Evolutionary conservation across 2,888 invertebrate genomes (phyloP), one percentile per base, ranked within the genome.

Genomic region (Spicauda simplicius): DNA sequence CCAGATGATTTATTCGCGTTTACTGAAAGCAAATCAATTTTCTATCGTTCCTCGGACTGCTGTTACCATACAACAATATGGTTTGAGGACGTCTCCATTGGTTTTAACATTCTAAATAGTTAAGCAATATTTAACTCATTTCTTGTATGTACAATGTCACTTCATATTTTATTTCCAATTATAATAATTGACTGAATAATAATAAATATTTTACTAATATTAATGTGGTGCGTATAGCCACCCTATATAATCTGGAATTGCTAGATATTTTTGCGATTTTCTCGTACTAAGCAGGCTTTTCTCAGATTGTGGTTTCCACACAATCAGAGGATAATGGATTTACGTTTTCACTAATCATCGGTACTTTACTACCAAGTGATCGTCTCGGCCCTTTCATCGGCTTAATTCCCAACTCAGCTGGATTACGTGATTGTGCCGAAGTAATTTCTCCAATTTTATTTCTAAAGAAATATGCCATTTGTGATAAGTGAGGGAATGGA

Each of bases 281-380:
- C 37, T 53, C 52, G 25, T 45, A 33, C 16, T 53, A 58, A 50
- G 58, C 20, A 37, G 20, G 57, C 52, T 64, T 64, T 64, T 50
- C 16, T 19, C 52, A 58, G 64, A 58, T 64, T 57, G 30, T 50
- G 57, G 37, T 50, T 20, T 53, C 58, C 52, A 52, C 58, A 64
- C 52, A 64, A 58, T 64, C 57, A 55, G 41, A 8, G 58, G 58
- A 64, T 64, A 58, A 57, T 57, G 50, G 64, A 57, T 64, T 64
- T 64, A 25, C 56, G 52, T 41, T 41, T 57, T 25, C 58, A 64
- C 57, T 64, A 30, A 58, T 57, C 64, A 41, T 53, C 37, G n/a
- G 41, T 58, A 64, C 37, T 64, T 57, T 18, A 50, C 18, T 33
- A 18, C 10, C 37, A 53, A 53, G 41, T 45, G 0, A 30, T 45